These are phyloP conservation scores for Arvicanthis niloticus DNA, from an alignment of 2,113 vertebrate genomes.

Conservation along the genomic window DNA sequence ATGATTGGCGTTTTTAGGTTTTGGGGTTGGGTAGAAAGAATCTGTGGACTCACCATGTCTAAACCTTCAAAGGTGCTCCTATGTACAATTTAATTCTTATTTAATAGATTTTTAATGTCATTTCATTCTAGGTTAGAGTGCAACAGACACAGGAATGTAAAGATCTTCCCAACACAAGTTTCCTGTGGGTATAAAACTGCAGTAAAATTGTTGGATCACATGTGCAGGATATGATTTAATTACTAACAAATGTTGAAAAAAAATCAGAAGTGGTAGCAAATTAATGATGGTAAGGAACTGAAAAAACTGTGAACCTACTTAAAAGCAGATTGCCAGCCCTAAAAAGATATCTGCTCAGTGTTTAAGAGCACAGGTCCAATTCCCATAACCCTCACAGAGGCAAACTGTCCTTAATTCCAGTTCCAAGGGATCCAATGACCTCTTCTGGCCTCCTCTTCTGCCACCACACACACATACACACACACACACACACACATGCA, in stretches of 20 bases:
- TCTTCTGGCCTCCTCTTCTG: not conserved
- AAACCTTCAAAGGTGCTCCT: not conserved
- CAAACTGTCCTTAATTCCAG: not conserved
- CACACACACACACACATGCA: not conserved
- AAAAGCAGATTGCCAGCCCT: not conserved
- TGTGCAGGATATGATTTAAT: not conserved
- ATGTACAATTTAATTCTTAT: conserved; percentile 20
- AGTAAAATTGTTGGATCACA: too few species aligned
- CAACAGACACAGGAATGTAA: not conserved
- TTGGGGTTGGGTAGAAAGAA: conserved; percentile 56
- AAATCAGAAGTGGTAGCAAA: conserved; percentile 5
- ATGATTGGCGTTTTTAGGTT: conserved; percentile 25
- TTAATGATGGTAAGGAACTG: not conserved
- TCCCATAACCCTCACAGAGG: not conserved
- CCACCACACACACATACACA: too few species aligned
- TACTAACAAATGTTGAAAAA: not conserved
- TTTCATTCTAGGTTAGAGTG: not conserved
- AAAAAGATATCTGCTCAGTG: not conserved
- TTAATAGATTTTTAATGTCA: not conserved
- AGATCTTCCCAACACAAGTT: not conserved
- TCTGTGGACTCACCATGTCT: not conserved
- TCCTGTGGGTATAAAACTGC: not conserved
- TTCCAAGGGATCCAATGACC: not conserved
- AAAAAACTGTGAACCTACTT: not conserved
- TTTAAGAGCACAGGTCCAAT: not conserved